A percentile compares a stretch with the other conserved stretches of the same genome.
These are phyloP conservation scores for Montipora cactus DNA, from an alignment of 64 coral and sea anemone genomes.

Conservation along the genomic window DNA sequence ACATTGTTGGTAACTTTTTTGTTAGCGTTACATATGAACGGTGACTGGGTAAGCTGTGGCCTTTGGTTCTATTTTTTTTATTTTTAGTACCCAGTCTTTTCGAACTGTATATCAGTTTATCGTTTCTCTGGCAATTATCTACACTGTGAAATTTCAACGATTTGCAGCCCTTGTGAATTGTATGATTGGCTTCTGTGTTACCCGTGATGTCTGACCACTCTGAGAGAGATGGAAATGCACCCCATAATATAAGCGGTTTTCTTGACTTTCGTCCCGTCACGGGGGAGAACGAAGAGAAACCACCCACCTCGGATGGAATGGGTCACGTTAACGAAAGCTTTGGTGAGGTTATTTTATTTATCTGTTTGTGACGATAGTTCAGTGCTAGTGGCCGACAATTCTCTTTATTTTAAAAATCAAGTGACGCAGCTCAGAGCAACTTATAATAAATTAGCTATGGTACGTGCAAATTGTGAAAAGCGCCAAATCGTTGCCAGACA, in stretches of 20 bases:
- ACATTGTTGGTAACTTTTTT: too few relatives aligned
- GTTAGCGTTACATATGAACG: too few relatives aligned
- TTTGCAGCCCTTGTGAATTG: neutral
- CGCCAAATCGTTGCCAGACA: too few relatives aligned
- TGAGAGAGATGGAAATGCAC: neutral
- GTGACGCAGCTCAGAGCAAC: too few relatives aligned
- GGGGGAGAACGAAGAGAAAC: slow-evolving; percentile 8
- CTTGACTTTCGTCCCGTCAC: neutral
- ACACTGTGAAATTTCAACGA: neutral
- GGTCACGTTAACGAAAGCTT: neutral
- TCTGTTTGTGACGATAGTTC: too few relatives aligned
- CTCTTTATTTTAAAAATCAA: too few relatives aligned
- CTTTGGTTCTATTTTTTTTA: neutral
- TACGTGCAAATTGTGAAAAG: too few relatives aligned
- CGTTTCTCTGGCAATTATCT: neutral
- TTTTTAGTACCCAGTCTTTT: neutral
- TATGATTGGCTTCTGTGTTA: neutral
- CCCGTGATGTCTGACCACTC: neutral
- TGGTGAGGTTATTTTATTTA: neutral
- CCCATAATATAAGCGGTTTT: neutral
- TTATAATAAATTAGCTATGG: too few relatives aligned
- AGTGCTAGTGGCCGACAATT: too few relatives aligned
- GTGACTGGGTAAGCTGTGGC: neutral
- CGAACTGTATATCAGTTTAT: neutral
- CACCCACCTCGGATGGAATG: neutral